phyloP scores from a whole-genome alignment of 2,888 invertebrate genomes.

The Theretra japonica region DNA sequence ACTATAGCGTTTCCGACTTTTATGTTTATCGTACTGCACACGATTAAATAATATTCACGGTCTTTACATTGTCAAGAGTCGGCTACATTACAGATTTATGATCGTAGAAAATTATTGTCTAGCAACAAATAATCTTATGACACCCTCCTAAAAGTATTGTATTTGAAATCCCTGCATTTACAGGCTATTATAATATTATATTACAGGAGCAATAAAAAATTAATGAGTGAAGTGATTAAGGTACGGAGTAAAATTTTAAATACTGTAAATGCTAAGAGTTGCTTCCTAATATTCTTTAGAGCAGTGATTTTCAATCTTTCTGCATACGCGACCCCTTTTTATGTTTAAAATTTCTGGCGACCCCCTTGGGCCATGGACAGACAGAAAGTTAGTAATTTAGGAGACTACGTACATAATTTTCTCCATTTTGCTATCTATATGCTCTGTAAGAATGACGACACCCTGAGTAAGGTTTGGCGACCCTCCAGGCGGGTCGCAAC shows the following conservation, averaged over 20 bases:
- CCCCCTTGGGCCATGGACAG: no score
- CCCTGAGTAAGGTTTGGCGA: no score
- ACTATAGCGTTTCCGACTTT: no score
- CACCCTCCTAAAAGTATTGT: constrained; percentile 4
- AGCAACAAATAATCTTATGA: constrained; percentile 22
- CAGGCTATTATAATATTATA: constrained; percentile 17
- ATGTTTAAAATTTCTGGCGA: no score
- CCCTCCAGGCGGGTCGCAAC: no score
- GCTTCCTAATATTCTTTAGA: not conserved
- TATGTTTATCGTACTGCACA: not conserved
- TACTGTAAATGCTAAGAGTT: not conserved
- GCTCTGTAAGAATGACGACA: no score
- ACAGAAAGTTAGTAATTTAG: no score
- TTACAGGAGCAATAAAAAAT: constrained; percentile 14
- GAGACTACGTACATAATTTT: no score
- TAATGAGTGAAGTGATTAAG: not conserved
- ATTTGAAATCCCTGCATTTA: constrained; percentile 2
- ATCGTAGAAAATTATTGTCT: constrained; percentile 7
- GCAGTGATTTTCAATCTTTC: no score
- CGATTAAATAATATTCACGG: not conserved
- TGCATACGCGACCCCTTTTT: no score
- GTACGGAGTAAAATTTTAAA: not conserved
- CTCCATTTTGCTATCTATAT: no score
- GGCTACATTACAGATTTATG: constrained; percentile 12
- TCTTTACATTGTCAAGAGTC: not conserved